A percentile compares a stretch with the other conserved stretches of the same genome.
Conservation (phyloP, 2,888 invertebrate genomes). For the Dichetophora obliterata region DNA sequence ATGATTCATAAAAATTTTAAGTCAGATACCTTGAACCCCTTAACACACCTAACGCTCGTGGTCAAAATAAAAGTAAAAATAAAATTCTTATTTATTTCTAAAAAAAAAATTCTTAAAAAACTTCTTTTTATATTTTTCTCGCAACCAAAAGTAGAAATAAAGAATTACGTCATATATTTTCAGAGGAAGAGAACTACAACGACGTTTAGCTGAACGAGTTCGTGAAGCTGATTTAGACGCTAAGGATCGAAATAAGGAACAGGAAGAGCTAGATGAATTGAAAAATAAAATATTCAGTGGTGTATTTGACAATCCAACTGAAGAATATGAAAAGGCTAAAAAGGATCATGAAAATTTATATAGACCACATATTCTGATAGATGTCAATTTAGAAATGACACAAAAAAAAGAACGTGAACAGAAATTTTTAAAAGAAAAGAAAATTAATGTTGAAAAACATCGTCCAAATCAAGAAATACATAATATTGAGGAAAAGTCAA, state of each 20-base stretch:
- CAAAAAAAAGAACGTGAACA: conserved; percentile 75
- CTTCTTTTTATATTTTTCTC: neutral
- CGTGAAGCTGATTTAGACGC: conserved; percentile 94
- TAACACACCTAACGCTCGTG: too few relatives aligned
- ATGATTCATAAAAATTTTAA: too few relatives aligned
- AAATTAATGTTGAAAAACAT: conserved; percentile 62
- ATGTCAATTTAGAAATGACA: conserved; percentile 75
- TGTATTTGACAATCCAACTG: conserved; percentile 76
- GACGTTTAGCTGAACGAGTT: conserved; percentile 91
- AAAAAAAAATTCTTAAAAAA: too few relatives aligned
- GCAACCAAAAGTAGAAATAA: conserved; percentile 53
- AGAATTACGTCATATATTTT: neutral
- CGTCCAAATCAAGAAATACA: conserved; percentile 38
- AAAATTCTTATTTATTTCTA: too few relatives aligned
- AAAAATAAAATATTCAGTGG: conserved; percentile 81
- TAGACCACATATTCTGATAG: conserved; percentile 85
- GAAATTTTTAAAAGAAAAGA: conserved; percentile 72
- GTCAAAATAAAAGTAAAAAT: too few relatives aligned
- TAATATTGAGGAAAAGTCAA: conserved; percentile 32
- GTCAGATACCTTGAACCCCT: too few relatives aligned
- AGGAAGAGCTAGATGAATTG: conserved; percentile 88
- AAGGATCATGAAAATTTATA: conserved; percentile 86
- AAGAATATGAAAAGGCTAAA: conserved; percentile 79
- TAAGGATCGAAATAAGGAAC: conserved; percentile 90
- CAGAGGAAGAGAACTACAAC: conserved; percentile 85